Evolutionary conservation across 2,888 invertebrate genomes (phyloP), one percentile per base, ranked within the genome.

Genomic region (Zeuzera pyrina): DNA sequence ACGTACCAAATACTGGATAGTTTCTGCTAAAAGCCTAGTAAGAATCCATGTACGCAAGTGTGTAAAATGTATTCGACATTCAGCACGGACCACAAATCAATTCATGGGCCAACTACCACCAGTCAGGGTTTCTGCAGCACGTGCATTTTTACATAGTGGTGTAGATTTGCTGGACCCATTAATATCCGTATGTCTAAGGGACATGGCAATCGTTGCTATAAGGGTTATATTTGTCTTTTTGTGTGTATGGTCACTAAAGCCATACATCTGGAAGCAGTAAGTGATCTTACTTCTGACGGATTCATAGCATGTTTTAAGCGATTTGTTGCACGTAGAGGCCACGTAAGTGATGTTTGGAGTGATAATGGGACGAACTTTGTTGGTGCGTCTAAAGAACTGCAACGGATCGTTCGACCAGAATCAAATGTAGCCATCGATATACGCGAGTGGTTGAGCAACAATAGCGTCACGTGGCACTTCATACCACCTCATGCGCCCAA

Each of bases 91-190:
- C 5, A 6, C 8, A 19, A 5, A 19, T 12, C 19, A 19, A 19
- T 19, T 19, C 5, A 47, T 47, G 45, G 43, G 43, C 4, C 34
- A 36, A 13, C 22, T 51, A 7, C 49, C 51, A 3, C 2, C 6
- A 15, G 12, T 14, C 4, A 35, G 35, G 25, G 2, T 35, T 4
- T 19, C 2, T 12, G 30, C 35, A 15, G 13, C 10, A 2, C 15
- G 12, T 14, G 22, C 33, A 21, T 36, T 36, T 13, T 2, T 6
- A 15, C 2, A 7, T 13, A 15, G 21, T 6, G 36, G 33, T 8
- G 33, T 33, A 8, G 36, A 36, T 29, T 33, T 24, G 27, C 33
- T 2, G 36, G 36, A 6, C 36, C 29, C 4, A 30, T 33, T 7
- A 29, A 30, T 8, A 29, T 36, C 3, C 6, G 31, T 8, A 8